Percentiles rank a stretch among this genome's conserved stretches.
Evolutionary conservation across 2,113 vertebrate genomes (phyloP).

Genomic region (Martes martes): DNA sequence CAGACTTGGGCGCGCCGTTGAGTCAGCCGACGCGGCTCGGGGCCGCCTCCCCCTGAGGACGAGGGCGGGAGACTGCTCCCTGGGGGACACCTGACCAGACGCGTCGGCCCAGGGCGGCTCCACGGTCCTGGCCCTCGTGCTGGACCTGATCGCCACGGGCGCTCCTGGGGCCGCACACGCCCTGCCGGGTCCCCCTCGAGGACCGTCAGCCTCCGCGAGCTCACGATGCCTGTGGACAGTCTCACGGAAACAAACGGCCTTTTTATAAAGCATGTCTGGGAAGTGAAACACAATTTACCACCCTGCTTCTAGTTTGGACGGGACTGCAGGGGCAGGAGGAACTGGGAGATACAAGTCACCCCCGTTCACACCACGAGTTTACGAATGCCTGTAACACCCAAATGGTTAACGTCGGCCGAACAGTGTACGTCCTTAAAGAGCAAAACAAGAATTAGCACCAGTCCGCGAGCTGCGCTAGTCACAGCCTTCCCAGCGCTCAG

Average conservation of each 20-base stretch:
- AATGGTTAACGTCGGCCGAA: not conserved
- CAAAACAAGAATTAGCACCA: not conserved
- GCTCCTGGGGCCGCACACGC: accelerated
- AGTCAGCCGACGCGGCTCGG: accelerated
- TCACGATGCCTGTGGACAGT: not conserved
- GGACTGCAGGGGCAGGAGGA: not conserved
- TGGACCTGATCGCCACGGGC: not conserved
- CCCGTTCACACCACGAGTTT: no score
- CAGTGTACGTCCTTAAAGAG: not conserved
- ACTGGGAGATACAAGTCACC: not conserved
- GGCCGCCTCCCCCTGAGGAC: not conserved
- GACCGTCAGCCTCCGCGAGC: not conserved
- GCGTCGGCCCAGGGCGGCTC: not conserved
- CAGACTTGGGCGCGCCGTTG: accelerated
- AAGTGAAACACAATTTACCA: not conserved
- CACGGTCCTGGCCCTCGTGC: not conserved
- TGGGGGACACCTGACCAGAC: not conserved
- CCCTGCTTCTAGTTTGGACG: not conserved
- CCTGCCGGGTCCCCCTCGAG: no score
- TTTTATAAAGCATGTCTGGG: not conserved
- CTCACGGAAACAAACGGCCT: not conserved
- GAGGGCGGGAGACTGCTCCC: not conserved
- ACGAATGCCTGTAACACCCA: not conserved
- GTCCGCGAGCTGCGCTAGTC: not conserved
- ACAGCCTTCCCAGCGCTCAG: not conserved